Base-by-base conservation (phyloP, 2,113 vertebrate genomes). In the Craseonycteris thonglongyai region DNA sequence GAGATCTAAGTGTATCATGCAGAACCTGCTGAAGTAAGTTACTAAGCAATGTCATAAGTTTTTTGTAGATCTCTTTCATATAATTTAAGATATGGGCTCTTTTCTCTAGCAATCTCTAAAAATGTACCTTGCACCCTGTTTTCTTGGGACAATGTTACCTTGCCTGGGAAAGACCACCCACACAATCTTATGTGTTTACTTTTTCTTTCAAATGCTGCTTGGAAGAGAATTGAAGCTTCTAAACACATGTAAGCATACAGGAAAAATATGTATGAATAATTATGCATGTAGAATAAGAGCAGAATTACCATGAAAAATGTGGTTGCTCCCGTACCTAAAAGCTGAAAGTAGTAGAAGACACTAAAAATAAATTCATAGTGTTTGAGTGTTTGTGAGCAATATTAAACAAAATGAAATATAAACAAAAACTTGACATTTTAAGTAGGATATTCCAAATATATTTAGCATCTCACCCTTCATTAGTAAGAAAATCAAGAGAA, bases 61-160 rank as follows among this genome's bases (percentile, higher is more conserved):
- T 49, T 54, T 76, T 81, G 24, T 72, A 88, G 68, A 81, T 47
- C 6, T 82, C 22, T 61, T 71, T 82, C 6, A 35, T 40, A 1
- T 92, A 68, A 82, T 94, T 84, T 71, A 84, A 96, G 76, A 72
- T 80, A 83, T 71, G 68, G 54, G 63, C 26, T 66, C 40, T 9
- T 82, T 90, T 68, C 38, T 33, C 38, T 65, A 35, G 14, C 51
- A 8, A 15, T n/a, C 47, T 87, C 72, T 65, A 58, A 86, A 95
- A 69, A 74, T 75, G 45, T 58, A 54, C 51, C 47, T 54, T 28
- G 18, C 26, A 72, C 59, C 22, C 18, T 80, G 0, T 86, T 79
- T 38, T 86, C 35, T 68, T 61, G 56, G 45, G n/a, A 66, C 30
- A 61, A 1, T 56, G 26, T 54, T 59, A 19, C 35, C 15, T 80